Evolutionary conservation across 2,797 vertebrate genomes (phyloP).

Genomic region (Choloepus didactylus): DNA sequence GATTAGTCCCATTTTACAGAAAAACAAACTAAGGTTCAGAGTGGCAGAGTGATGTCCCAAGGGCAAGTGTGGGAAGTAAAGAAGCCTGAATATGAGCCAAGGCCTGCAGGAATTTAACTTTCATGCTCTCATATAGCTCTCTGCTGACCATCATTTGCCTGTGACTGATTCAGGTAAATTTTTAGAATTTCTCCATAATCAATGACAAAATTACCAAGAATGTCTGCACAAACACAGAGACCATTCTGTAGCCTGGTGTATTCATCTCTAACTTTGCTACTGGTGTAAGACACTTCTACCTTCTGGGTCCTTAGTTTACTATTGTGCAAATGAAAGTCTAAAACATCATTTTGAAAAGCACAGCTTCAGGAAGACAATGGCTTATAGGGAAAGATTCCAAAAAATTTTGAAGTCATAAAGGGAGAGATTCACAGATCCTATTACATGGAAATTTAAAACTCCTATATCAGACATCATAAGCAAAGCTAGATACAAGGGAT

Average conservation of each 20-base stretch:
- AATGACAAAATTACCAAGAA: constrained; percentile 52
- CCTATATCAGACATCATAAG: background rate
- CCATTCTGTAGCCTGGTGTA: background rate
- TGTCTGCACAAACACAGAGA: background rate
- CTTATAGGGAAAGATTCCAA: constrained; percentile 19
- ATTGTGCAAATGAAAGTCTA: background rate
- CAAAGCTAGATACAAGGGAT: background rate
- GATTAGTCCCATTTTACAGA: constrained; percentile 50
- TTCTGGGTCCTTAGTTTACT: background rate
- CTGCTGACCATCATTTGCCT: background rate
- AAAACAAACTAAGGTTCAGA: constrained; percentile 18
- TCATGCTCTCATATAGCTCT: background rate
- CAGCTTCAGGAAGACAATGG: background rate
- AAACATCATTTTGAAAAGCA: constrained; percentile 14
- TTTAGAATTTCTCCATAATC: constrained; percentile 35
- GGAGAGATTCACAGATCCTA: constrained; percentile 2
- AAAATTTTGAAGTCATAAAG: constrained; percentile 33
- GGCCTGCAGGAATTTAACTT: background rate
- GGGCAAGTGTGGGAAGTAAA: background rate
- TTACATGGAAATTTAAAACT: constrained; percentile 18
- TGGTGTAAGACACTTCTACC: background rate
- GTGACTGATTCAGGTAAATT: background rate
- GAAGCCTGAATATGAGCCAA: background rate
- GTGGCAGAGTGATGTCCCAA: background rate
- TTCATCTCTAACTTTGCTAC: background rate